Evolutionary conservation across 2,888 invertebrate genomes (phyloP).

Genomic region (Ennomos erosarius): DNA sequence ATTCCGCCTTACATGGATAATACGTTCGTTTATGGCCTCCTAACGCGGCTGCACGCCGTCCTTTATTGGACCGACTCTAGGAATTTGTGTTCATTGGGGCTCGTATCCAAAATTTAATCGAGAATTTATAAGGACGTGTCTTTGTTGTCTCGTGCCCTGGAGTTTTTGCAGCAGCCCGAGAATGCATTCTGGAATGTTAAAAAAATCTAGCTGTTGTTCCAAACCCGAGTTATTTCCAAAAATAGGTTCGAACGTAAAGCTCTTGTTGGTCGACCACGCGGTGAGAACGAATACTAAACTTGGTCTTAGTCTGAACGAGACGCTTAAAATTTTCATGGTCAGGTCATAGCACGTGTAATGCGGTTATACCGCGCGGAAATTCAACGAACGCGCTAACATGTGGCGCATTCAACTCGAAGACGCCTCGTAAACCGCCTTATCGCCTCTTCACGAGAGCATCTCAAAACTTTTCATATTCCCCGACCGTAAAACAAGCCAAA

Average conservation of each 20-base stretch:
- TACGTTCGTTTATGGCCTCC: conserved; percentile 85
- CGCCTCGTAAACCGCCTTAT: conserved; percentile 84
- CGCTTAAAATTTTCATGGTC: conserved; percentile 83
- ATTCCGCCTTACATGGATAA: conserved; percentile 86
- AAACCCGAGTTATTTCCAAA: conserved; percentile 54
- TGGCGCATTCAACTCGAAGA: conserved; percentile 80
- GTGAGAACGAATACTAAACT: conserved; percentile 47
- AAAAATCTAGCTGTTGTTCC: conserved; percentile 58
- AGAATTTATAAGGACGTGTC: conserved; percentile 80
- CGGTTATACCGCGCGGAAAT: conserved; percentile 73
- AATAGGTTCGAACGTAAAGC: conserved; percentile 47
- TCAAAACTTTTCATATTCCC: conserved; percentile 84
- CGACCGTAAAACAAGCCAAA: conserved; percentile 81
- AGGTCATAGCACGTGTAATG: conserved; percentile 80
- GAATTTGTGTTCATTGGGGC: conserved; percentile 84
- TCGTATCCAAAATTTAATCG: conserved; percentile 84
- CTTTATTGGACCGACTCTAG: conserved; percentile 84
- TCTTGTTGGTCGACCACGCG: conserved; percentile 47
- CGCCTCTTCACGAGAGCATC: conserved; percentile 78
- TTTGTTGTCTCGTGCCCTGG: conserved; percentile 66
- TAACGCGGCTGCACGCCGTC: conserved; percentile 84
- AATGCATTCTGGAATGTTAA: conserved; percentile 66
- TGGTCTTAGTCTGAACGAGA: conserved; percentile 66
- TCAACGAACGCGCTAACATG: conserved; percentile 74
- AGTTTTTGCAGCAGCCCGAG: conserved; percentile 74